Base-by-base conservation (phyloP, 2,888 invertebrate species). In the Parnassius mnemosyne region DNA sequence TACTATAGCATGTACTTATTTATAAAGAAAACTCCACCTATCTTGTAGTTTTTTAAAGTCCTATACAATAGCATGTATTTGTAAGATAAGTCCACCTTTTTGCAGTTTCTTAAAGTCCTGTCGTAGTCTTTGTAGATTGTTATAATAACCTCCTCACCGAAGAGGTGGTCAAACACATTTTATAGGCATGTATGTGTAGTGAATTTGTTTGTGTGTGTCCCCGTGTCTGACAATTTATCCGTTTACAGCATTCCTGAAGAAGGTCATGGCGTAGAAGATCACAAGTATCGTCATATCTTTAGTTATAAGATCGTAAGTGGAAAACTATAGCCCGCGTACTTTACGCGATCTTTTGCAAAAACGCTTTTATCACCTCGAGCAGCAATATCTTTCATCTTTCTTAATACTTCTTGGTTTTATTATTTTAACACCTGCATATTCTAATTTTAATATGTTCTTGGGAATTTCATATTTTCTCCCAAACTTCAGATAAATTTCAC, bases 211-310 rank as follows among this genome's bases (percentile, higher is more conserved):
- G 79, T 78, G 86, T 84, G 89, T 86, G 80, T 71, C 70, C 83
- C 85, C 77, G 72, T 77, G 73, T 84, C 73, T 88, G 77, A 89
- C 80, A 72, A 66, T 65, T 84, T 87, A 73, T 89, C 77, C 85
- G 75, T 89, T 94, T 94, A 77, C 94, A 95, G 95, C 95, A 91
- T 95, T 95, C 94, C 94, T 95, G 93, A 95, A 94, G 94, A 95
- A 95, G 93, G 92, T 95, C 92, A 94, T 95, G 94, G 93, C 93
- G 92, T 94, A 89, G 85, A 87, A 80, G 85, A 81, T 78, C 71
- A 71, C 81, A 73, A 81, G 75, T 78, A 78, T 80, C 87, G 78
- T 86, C 87, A 82, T 83, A 84, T 87, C 87, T 87, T 90, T 92
- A 92, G 92, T 86, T 85, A 81, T 92, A 92, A 92, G 92, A 92